Conservation (phyloP, 2,113 vertebrate genomes). For the Pampusana beccarii region DNA sequence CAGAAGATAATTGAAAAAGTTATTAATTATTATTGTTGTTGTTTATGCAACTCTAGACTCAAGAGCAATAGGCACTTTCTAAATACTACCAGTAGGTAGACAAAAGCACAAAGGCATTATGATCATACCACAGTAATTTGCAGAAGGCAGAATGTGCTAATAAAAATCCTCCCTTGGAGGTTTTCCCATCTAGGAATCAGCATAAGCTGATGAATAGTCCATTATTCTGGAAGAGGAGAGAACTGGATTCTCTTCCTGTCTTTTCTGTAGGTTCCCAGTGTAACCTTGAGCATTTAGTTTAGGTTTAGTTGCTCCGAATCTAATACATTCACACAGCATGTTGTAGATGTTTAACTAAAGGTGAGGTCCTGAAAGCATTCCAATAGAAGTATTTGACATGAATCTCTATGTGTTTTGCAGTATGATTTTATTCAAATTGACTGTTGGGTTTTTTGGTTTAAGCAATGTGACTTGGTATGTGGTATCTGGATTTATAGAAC, state of each 20-base stretch:
- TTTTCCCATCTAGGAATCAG: neutral
- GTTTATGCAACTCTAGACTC: conserved; percentile 16
- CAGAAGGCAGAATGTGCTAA: conserved; percentile 31
- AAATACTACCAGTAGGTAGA: neutral
- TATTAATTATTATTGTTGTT: conserved; percentile 54
- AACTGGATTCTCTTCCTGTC: neutral
- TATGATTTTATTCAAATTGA: neutral
- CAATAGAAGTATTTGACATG: neutral
- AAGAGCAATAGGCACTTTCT: conserved; percentile 13
- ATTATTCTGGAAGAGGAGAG: neutral
- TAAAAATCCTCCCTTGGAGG: neutral
- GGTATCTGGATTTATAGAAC: neutral
- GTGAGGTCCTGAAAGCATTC: neutral
- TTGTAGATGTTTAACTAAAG: neutral
- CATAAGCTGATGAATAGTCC: neutral
- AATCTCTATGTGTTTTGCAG: neutral
- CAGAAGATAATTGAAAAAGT: conserved; percentile 52
- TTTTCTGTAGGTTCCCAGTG: neutral
- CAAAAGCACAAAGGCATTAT: neutral
- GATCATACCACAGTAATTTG: conserved; percentile 15
- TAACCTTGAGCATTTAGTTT: neutral
- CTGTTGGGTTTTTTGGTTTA: neutral
- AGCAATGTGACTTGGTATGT: neutral
- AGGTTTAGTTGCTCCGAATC: neutral
- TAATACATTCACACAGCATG: neutral